Conservation (phyloP, 2,888 invertebrate species). For the Steinernema hermaphroditum region DNA sequence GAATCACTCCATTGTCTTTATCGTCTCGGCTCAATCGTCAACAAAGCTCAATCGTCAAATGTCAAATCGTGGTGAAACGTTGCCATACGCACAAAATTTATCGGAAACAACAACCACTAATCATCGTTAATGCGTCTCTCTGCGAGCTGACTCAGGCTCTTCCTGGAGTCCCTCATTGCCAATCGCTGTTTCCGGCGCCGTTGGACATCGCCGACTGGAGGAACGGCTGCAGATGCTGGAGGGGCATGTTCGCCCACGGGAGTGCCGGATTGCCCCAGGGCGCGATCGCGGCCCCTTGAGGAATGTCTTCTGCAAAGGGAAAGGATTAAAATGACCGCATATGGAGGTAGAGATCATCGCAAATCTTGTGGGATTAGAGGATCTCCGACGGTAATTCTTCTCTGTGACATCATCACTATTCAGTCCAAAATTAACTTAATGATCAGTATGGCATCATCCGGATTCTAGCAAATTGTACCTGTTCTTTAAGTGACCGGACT, state of each 20-base stretch:
- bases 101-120: neutral
- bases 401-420: too few relatives aligned
- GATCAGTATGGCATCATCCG: too few relatives aligned
- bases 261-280: neutral
- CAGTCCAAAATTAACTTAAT: too few relatives aligned
- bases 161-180: neutral
- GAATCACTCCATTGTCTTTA: slow-evolving; percentile 4
- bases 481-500: too few relatives aligned
- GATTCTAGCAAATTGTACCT: too few relatives aligned
- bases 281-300: neutral
- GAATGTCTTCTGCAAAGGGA: neutral
- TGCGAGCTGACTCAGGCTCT: neutral
- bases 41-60: neutral
- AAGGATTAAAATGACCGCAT: neutral
- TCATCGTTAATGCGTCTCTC: neutral
- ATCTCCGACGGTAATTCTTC: neutral
- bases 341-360: neutral
- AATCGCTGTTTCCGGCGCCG: neutral
- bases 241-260: neutral
- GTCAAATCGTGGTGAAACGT: too few relatives aligned
- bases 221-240: neutral
- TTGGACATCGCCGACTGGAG: neutral
- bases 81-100: neutral
- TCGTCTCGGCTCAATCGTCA: neutral
- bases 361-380: neutral